Evolutionary conservation across 2,888 invertebrate genomes (phyloP), one percentile per base, ranked within the genome.

Genomic region (Drosophila kuntzei): DNA sequence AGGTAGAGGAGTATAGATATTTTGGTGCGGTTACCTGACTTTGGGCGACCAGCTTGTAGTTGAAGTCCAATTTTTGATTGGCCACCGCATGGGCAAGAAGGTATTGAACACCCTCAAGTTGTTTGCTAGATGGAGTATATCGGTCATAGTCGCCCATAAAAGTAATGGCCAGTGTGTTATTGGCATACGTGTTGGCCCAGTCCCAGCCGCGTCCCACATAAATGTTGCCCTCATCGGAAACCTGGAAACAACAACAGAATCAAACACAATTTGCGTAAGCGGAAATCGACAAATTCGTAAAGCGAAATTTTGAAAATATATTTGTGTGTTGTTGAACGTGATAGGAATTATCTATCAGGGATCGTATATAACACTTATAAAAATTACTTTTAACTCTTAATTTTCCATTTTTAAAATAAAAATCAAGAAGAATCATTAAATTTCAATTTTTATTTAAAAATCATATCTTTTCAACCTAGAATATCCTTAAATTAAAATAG

Each of bases 151-250:
- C 93, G 20, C 94, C 94, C 87, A 94, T 92, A 74, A 94, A 93
- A 62, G 92, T 91, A 37, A 94, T 90, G 3, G 92, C 92, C 65
- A 94, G 90, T 44, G 93, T 92, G 57, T 92, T 91, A 86, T 91
- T 92, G 16, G 92, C 92, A 85, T 94, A 94, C 34, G 93, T 93
- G 63, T 94, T 94, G 50, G 92, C 92, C 39, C 90, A 91, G 63
- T 92, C 91, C 94, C 93, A 94, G 69, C 93, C 94, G 63, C 94
- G 91, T 27, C 93, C 94, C 49, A 93, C 93, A 79, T 94, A 94
- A 32, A 94, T 90, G 67, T 92, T 92, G 7, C 93, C 94, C 89
- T 94, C 94, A 34, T 93, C 93, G 6, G 94, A 94, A 55, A 95
- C 92, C 76, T 86, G 22, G 20, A 57, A 32, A 18, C 20, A 14